Evolutionary conservation across 1,140 invertebrate species (phyloP).

Genomic region (Caerostris darwini): DNA sequence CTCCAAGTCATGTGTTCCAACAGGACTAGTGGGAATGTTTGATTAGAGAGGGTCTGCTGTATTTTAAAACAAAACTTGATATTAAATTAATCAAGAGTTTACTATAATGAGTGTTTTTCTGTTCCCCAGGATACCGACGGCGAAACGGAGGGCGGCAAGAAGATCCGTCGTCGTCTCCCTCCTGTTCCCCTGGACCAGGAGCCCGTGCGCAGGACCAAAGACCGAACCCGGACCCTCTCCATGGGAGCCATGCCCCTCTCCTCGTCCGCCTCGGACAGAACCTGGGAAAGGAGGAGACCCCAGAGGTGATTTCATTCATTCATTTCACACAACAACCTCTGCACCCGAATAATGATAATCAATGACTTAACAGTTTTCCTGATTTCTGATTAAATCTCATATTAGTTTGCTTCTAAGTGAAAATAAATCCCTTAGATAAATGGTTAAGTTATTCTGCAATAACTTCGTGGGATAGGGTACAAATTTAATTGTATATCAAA

Average conservation of each 20-base stretch:
- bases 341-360: background rate
- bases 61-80: no score
- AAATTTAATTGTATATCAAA: no score
- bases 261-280: conserved; percentile 78
- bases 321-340: background rate
- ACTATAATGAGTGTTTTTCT: background rate
- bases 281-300: conserved; percentile 43
- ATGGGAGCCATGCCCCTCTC: conserved; percentile 78
- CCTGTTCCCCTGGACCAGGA: conserved; percentile 85
- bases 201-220: conserved; percentile 82
- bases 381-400: background rate
- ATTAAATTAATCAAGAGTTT: no score
- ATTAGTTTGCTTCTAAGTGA: background rate
- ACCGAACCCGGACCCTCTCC: conserved; percentile 79
- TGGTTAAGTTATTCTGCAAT: no score
- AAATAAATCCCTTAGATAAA: no score
- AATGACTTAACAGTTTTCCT: background rate
- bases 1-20: no score
- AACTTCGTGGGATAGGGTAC: no score
- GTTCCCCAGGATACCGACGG: conserved; percentile 83
- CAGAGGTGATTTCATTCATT: conserved; percentile 36
- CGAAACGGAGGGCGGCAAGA: conserved; percentile 84
- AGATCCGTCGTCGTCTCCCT: conserved; percentile 85
- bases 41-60: no score
- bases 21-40: no score